Evolutionary conservation across 2,797 vertebrate species (phyloP), one percentile per base, ranked within the genome.

Genomic region (Ammospiza maritima): DNA sequence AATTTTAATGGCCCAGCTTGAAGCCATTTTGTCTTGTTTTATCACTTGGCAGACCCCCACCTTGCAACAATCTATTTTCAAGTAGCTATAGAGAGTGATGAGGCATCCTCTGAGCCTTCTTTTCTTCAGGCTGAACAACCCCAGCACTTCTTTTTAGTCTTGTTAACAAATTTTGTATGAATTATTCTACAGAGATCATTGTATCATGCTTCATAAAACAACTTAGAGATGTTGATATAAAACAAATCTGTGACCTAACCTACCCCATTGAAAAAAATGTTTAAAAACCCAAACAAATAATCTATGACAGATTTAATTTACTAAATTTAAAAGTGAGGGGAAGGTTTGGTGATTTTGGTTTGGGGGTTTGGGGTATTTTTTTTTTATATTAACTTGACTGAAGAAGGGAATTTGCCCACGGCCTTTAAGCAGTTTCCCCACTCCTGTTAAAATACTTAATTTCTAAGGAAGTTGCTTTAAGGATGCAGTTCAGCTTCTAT

Each of bases 321-420:
- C 10, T 21, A 10, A 44, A 69, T 66, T 64, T 87, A 42, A 66
- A 78, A 67, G 38, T 9, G 13, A 50, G 10, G 6, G 19, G 14
- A 40, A 66, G 5, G 14, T 40, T 74, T 74, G 22, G 26, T 53
- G 25, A n/a, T 47, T 60, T 50, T 57, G 20, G 27, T 56, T 65
- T 40, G 22, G 13, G 15, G 10, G 9, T 7, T 45, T 2, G 0
- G 0, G 0, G 1, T 25, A 22, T 16, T 3, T 14, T 29, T 29
- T 32, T n/a, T 74, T 85, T 14, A 22, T 62, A 40, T n/a, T 65
- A 57, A 67, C 15, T 57, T 91, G 34, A 61, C 38, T 20, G 15
- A 87, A 79, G n/a, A 71, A 64, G 27, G 10, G 14, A 61, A 38
- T 88, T 86, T 53, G 81, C 3, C 15, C 10, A 9, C 9, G 44